These are phyloP conservation scores for Drosophila repleta DNA, from an alignment of 1,140 invertebrate genomes.

Conservation along the genomic window DNA sequence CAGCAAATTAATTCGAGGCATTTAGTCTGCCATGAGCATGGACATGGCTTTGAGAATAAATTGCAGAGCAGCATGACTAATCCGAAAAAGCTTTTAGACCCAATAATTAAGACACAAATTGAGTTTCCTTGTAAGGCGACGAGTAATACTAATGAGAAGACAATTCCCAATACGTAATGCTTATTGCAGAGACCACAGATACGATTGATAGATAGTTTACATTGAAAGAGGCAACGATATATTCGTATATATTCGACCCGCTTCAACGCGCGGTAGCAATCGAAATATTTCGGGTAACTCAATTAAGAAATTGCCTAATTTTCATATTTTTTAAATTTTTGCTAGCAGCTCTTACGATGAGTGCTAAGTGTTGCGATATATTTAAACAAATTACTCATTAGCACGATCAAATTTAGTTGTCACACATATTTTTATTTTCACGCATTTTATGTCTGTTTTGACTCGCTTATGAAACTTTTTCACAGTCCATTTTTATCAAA, in stretches of 20 bases:
- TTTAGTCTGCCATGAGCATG: background rate
- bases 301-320: constrained; percentile 2
- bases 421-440: constrained; percentile 7
- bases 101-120: constrained; percentile 22
- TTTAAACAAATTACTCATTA: constrained; percentile 35
- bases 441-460: constrained; percentile 20
- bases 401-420: constrained; percentile 32
- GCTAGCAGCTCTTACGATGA: background rate
- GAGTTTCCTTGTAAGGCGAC: constrained; percentile 27
- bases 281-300: too few relatives aligned
- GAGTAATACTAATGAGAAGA: background rate
- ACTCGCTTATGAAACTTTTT: constrained; percentile 38
- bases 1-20: background rate
- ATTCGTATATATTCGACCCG: too few relatives aligned
- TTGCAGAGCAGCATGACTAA: constrained; percentile 1
- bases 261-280: too few relatives aligned
- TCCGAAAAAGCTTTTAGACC: constrained; percentile 46
- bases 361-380: constrained; percentile 8
- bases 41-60: constrained; percentile 1
- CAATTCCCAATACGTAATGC: background rate
- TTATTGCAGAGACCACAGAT: background rate
- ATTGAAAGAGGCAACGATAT: background rate
- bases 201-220: too few relatives aligned
- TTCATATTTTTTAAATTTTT: background rate
- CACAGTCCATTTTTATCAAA: constrained; percentile 54